These are phyloP conservation scores for Mugil cephalus DNA, from an alignment of 2,113 vertebrate species.

Conservation along the genomic window DNA sequence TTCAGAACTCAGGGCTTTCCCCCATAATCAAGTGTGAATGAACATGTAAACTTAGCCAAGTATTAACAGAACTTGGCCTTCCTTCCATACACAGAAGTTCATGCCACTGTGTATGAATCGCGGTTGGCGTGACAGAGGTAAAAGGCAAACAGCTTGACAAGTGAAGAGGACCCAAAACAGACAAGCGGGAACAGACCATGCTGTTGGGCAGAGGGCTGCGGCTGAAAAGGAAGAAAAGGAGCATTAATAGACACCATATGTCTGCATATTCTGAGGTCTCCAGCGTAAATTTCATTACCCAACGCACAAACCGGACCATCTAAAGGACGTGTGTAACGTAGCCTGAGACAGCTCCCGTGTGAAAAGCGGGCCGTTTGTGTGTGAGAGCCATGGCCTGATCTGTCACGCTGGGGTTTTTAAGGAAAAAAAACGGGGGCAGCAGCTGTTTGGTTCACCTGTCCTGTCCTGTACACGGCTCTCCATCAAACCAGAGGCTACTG, in stretches of 20 bases:
- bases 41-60: constrained; percentile 85
- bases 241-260: constrained; percentile 82
- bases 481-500: constrained; percentile 71
- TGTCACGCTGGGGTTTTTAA: constrained; percentile 75
- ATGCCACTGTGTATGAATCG: constrained; percentile 56
- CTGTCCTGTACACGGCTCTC: constrained; percentile 78
- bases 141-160: constrained; percentile 76
- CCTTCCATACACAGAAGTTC: constrained; percentile 33
- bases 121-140: constrained; percentile 63
- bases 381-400: constrained; percentile 76
- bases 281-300: constrained; percentile 80
- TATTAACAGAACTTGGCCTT: constrained; percentile 74
- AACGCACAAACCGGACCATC: constrained; percentile 67
- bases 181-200: constrained; percentile 63
- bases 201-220: constrained; percentile 42
- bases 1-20: constrained; percentile 59
- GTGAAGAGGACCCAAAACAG: constrained; percentile 65
- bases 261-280: constrained; percentile 71
- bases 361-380: constrained; percentile 71
- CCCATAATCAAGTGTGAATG: constrained; percentile 84
- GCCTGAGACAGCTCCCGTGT: constrained; percentile 80
- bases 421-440: constrained; percentile 65
- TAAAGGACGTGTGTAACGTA: constrained; percentile 75
- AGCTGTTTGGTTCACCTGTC: constrained; percentile 83
- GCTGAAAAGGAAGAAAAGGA: constrained; percentile 44